phyloP scores from a whole-genome alignment of 2,888 invertebrate genomes.

The Patella pellucida region DNA sequence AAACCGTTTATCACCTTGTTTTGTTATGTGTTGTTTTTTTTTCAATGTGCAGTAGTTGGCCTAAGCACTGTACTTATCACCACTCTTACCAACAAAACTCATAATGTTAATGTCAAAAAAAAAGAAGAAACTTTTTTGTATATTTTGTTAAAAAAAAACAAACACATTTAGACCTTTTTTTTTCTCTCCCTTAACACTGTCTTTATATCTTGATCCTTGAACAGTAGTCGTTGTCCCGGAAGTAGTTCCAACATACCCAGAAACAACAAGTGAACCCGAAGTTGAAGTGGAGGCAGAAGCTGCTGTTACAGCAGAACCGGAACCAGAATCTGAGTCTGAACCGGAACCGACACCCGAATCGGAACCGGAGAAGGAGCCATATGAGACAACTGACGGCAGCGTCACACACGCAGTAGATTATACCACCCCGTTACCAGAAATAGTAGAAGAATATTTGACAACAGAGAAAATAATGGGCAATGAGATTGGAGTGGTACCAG shows the following conservation, averaged over 20 bases:
- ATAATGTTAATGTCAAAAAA: too few species aligned
- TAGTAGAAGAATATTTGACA: too few species aligned
- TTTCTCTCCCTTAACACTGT: conserved; percentile 1
- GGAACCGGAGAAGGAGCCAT: background rate
- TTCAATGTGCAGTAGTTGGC: conserved; percentile 10
- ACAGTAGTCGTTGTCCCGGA: background rate
- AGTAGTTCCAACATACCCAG: background rate
- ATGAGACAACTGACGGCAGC: too few species aligned
- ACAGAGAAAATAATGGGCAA: background rate
- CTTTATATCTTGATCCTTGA: conserved; percentile 3
- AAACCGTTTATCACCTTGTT: background rate
- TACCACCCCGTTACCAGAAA: too few species aligned
- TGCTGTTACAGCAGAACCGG: too few species aligned
- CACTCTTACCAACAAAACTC: too few species aligned
- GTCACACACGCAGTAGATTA: too few species aligned
- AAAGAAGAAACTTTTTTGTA: too few species aligned
- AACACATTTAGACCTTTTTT: too few species aligned
- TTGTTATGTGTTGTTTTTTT: conserved; percentile 4
- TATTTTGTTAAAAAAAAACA: too few species aligned
- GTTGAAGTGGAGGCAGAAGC: background rate
- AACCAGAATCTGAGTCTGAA: background rate
- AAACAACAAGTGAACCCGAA: background rate
- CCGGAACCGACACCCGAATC: background rate
- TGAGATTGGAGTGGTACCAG: background rate
- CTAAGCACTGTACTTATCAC: background rate